Conservation (phyloP, 2,797 vertebrate species). For the Squalus acanthias region DNA sequence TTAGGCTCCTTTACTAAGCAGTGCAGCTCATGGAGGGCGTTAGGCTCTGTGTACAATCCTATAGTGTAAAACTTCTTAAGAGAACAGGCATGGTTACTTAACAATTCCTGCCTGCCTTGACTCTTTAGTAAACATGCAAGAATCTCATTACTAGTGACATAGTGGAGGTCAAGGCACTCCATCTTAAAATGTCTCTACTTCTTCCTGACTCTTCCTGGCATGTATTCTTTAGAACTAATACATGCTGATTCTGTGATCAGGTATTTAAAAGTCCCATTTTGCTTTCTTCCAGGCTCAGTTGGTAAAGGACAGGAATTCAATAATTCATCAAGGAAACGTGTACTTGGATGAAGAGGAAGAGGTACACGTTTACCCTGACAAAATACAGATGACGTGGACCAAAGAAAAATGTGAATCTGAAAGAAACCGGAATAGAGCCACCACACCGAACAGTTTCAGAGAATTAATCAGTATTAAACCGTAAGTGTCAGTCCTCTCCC, state of each 20-base stretch:
- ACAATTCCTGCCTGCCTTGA: background rate
- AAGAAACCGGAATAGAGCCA: slow-evolving; percentile 65
- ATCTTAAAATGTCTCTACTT: background rate
- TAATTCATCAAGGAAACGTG: slow-evolving; percentile 83
- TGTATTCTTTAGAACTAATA: background rate
- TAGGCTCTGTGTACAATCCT: background rate
- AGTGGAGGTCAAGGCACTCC: background rate
- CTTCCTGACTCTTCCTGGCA: background rate
- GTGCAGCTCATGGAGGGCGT: background rate
- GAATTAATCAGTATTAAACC: slow-evolving; percentile 94
- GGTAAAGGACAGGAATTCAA: slow-evolving; percentile 90
- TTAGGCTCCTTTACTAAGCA: background rate
- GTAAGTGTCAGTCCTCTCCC: slow-evolving; percentile 60
- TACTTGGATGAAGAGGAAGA: slow-evolving; percentile 92
- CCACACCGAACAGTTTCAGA: slow-evolving; percentile 79
- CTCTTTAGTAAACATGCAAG: background rate
- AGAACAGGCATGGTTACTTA: background rate
- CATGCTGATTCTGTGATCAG: background rate
- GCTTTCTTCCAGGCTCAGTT: slow-evolving; percentile 74
- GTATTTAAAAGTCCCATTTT: background rate
- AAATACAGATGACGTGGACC: slow-evolving; percentile 96
- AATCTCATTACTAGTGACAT: background rate
- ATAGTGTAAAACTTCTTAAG: background rate
- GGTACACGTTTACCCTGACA: slow-evolving; percentile 69
- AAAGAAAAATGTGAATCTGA: slow-evolving; percentile 79